Evolutionary conservation across 2,113 vertebrate species (phyloP).

Genomic region (Zootoca vivipara): DNA sequence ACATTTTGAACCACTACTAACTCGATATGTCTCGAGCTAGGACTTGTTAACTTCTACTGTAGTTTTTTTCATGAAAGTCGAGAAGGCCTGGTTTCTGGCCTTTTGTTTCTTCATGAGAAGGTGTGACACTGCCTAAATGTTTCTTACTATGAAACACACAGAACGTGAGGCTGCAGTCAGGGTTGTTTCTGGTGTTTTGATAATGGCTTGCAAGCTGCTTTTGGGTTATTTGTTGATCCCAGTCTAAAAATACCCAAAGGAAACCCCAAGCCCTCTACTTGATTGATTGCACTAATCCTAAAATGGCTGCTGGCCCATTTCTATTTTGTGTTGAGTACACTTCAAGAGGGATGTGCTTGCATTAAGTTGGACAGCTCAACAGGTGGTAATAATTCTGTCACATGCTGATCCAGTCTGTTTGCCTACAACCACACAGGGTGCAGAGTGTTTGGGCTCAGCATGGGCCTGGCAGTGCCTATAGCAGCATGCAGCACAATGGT

Average conservation of each 20-base stretch:
- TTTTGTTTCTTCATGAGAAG: conserved; percentile 97
- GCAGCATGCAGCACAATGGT: conserved; percentile 5
- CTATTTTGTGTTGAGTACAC: conserved; percentile 4
- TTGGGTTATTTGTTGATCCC: conserved; percentile 61
- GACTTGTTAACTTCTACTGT: conserved; percentile 85
- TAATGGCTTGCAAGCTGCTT: conserved; percentile 89
- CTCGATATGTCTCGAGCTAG: conserved; percentile 82
- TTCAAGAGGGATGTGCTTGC: background rate
- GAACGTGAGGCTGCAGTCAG: conserved; percentile 96
- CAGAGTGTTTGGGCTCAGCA: background rate
- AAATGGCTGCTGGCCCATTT: conserved; percentile 34
- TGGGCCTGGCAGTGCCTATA: background rate
- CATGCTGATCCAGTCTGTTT: background rate
- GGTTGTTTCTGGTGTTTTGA: conserved; percentile 99
- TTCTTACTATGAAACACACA: conserved; percentile 97
- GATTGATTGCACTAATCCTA: conserved; percentile 44
- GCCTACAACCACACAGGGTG: too few relatives aligned
- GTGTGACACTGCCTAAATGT: conserved; percentile 98
- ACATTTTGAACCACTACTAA: conserved; percentile 82
- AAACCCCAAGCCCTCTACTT: conserved; percentile 17
- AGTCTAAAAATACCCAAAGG: background rate
- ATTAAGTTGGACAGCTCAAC: background rate
- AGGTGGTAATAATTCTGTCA: background rate
- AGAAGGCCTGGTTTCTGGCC: conserved; percentile 83
- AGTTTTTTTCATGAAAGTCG: conserved; percentile 94